A percentile compares a stretch with the other conserved stretches of the same genome.
These are phyloP conservation scores for Salvelinus alpinus DNA, from an alignment of 2,113 vertebrate genomes.

Conservation along the genomic window DNA sequence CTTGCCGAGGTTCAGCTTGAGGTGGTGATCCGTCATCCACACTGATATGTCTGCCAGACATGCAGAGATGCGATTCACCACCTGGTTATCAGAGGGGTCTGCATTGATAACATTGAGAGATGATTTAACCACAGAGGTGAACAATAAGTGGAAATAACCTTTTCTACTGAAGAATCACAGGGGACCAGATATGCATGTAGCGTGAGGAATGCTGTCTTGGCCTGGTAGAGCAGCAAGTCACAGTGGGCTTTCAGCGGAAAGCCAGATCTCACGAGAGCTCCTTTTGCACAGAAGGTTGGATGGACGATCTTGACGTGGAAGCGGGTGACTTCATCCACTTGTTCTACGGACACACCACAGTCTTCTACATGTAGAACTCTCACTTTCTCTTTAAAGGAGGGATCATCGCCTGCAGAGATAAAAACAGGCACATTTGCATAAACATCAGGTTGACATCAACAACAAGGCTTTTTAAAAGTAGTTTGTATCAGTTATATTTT, in stretches of 20 bases:
- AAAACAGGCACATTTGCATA: not conserved
- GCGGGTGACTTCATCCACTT: not conserved
- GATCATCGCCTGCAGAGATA: not conserved
- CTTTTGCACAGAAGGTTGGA: not conserved
- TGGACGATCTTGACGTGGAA: constrained; percentile 6
- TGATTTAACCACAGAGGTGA: not conserved
- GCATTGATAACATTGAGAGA: not conserved
- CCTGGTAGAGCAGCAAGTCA: constrained; percentile 8
- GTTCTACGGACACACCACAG: not conserved
- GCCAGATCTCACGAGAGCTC: constrained; percentile 5
- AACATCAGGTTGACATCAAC: too few species aligned
- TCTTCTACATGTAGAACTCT: constrained; percentile 11
- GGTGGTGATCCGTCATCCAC: too few species aligned
- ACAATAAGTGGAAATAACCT: not conserved
- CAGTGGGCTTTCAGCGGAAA: constrained; percentile 6
- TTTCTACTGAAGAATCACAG: not conserved
- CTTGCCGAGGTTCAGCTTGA: too few species aligned
- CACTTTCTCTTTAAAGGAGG: not conserved
- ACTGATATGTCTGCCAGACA: too few species aligned
- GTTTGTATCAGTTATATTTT: too few species aligned
- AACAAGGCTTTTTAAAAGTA: too few species aligned
- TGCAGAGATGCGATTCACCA: too few species aligned
- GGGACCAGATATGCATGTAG: constrained; percentile 23
- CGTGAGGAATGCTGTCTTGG: not conserved
- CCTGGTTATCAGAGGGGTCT: too few species aligned